phyloP scores from a whole-genome alignment of 1,140 invertebrate genomes.

The Rhopalosiphum padi region DNA sequence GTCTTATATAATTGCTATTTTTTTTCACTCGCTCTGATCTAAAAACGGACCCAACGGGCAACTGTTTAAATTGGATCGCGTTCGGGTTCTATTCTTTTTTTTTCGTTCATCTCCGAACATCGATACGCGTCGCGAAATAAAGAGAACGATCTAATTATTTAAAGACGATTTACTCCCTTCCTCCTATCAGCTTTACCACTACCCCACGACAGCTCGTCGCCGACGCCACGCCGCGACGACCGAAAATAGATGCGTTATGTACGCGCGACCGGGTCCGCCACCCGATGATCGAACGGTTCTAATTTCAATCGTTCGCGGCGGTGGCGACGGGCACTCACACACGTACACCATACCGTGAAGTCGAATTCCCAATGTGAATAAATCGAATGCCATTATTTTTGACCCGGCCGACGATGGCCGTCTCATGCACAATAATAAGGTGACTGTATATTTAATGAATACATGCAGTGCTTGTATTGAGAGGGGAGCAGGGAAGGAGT shows the following conservation, averaged over 20 bases:
- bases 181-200: neutral
- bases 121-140: conserved; percentile 10
- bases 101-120: neutral
- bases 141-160: conserved; percentile 43
- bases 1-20: neutral
- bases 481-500: too few species aligned
- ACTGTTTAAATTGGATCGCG: conserved; percentile 8
- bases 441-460: neutral
- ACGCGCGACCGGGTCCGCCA: neutral
- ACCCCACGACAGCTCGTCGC: neutral
- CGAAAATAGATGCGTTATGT: conserved; percentile 32
- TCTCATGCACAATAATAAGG: neutral
- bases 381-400: neutral
- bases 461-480: neutral
- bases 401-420: neutral
- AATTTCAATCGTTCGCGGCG: conserved; percentile 2
- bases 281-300: conserved; percentile 33
- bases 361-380: neutral
- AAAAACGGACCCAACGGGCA: conserved; percentile 17
- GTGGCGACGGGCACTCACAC: neutral
- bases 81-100: neutral
- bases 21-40: neutral
- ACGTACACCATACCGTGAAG: neutral
- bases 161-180: neutral
- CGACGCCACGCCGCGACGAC: conserved; percentile 4